Conservation (phyloP, 2,113 vertebrate genomes). For the Ursus arctos region DNA sequence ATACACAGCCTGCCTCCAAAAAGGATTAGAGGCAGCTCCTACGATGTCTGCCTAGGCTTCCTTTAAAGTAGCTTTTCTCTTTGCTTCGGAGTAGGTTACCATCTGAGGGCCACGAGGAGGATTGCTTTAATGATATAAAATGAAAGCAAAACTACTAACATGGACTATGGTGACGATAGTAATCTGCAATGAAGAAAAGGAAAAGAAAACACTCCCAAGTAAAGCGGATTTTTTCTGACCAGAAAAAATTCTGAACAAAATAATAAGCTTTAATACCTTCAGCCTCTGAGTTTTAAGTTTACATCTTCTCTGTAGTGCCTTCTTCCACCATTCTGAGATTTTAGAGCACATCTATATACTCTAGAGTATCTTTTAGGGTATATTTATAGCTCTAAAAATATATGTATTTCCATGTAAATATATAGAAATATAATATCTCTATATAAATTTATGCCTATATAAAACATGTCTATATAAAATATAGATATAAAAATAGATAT, state of each 20-base stretch:
- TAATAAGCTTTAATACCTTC: neutral
- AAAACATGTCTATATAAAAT: neutral
- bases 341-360: neutral
- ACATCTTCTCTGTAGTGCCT: neutral
- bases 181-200: neutral
- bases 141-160: conserved; percentile 7
- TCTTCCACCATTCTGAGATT: neutral
- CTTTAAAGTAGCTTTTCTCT: neutral
- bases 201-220: neutral
- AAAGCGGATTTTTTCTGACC: neutral
- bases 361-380: neutral
- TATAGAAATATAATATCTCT: neutral
- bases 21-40: neutral
- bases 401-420: neutral
- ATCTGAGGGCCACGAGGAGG: neutral
- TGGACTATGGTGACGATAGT: neutral
- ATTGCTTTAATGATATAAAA: neutral
- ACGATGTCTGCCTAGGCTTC: neutral
- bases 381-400: neutral
- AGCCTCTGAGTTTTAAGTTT: neutral
- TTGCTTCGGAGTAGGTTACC: neutral
- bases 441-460: neutral
- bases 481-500: neutral
- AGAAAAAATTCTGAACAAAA: neutral
- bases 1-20: neutral